Conservation (phyloP, 2,113 vertebrate species). For the Melanerpes formicivorus region DNA sequence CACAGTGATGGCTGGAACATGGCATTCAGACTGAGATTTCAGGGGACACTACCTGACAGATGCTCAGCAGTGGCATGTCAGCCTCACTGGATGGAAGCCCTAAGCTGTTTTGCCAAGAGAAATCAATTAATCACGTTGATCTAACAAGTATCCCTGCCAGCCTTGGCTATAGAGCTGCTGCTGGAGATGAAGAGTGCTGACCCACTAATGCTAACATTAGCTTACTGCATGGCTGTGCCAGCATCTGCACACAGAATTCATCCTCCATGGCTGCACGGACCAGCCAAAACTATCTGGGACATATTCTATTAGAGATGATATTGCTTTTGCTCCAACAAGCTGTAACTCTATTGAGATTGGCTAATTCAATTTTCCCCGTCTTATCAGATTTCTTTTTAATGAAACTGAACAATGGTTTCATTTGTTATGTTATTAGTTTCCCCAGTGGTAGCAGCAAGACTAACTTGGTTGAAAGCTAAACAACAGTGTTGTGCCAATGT, state of each 20-base stretch:
- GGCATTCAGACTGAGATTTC: background rate
- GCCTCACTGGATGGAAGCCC: slow-evolving; percentile 52
- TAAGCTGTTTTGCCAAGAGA: slow-evolving; percentile 50
- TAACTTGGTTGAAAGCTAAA: slow-evolving; percentile 54
- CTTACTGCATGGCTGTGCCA: slow-evolving; percentile 23
- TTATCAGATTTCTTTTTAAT: slow-evolving; percentile 84
- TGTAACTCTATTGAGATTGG: slow-evolving; percentile 74
- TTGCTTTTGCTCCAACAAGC: slow-evolving; percentile 71
- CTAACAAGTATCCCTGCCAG: slow-evolving; percentile 50
- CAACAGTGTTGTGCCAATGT: slow-evolving; percentile 47
- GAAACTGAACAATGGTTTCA: slow-evolving; percentile 82
- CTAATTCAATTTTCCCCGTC: slow-evolving; percentile 79
- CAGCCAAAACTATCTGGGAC: slow-evolving; percentile 70
- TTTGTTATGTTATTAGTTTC: slow-evolving; percentile 80
- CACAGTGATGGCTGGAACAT: rapidly evolving
- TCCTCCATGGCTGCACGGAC: slow-evolving; percentile 12
- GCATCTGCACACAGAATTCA: slow-evolving; percentile 30
- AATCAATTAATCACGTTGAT: slow-evolving; percentile 58
- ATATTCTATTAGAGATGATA: slow-evolving; percentile 75
- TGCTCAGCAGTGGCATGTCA: background rate
- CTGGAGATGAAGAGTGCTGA: slow-evolving; percentile 32
- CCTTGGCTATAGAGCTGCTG: background rate
- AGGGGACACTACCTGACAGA: background rate
- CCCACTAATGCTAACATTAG: slow-evolving; percentile 66
- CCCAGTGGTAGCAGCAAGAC: slow-evolving; percentile 69